Evolutionary conservation across 2,113 vertebrate genomes (phyloP).

Genomic region (Heptranchias perlo): DNA sequence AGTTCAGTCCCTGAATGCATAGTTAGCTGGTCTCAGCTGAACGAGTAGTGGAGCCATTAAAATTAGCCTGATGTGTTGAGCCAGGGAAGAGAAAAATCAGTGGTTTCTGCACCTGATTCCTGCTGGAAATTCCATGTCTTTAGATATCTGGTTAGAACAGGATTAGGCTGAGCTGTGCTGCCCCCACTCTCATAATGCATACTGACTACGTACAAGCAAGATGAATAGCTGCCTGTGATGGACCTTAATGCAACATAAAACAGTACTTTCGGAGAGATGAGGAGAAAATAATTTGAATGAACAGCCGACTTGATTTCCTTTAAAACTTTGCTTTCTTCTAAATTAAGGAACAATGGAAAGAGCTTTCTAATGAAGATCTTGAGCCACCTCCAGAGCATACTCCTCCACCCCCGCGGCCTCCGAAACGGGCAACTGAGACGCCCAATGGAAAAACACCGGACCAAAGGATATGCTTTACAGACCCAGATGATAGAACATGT

Average conservation of each 20-base stretch:
- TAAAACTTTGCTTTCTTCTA: slow-evolving; percentile 33
- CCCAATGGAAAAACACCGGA: slow-evolving; percentile 66
- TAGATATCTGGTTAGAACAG: neutral
- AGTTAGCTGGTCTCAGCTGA: neutral
- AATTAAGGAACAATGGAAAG: slow-evolving; percentile 85
- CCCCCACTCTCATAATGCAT: neutral
- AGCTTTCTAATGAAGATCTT: slow-evolving; percentile 85
- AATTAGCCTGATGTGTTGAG: neutral
- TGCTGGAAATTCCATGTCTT: neutral
- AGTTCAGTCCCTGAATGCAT: neutral
- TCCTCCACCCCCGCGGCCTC: slow-evolving; percentile 77
- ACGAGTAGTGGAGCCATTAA: neutral
- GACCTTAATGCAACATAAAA: neutral
- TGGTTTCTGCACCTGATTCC: neutral
- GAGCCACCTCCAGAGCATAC: slow-evolving; percentile 78
- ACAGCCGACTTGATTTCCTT: neutral
- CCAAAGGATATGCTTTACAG: neutral
- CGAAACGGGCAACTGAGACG: slow-evolving; percentile 61
- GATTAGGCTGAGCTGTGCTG: neutral
- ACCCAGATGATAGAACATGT: slow-evolving; percentile 10
- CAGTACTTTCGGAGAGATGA: neutral
- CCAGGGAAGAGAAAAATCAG: neutral
- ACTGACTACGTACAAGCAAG: neutral
- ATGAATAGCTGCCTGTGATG: neutral
- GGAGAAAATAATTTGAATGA: neutral